Percentiles rank a stretch among this genome's conserved stretches.
phyloP scores from a whole-genome alignment of 2,888 invertebrate species.

The Diarsia rubi region DNA sequence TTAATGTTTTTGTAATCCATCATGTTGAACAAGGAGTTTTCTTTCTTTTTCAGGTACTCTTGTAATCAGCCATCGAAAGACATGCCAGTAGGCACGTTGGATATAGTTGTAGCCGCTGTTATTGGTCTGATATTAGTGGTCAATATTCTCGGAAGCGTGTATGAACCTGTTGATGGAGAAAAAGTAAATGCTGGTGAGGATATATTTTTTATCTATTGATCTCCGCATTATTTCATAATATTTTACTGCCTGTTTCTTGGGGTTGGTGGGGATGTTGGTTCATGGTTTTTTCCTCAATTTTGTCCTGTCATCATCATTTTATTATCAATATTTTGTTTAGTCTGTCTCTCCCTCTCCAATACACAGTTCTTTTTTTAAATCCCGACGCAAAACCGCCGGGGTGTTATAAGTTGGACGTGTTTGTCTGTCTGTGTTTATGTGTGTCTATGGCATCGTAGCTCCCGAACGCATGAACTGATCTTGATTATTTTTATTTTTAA shows the following conservation, averaged over 20 bases:
- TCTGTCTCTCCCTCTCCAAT: not conserved
- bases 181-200: slow-evolving; percentile 11
- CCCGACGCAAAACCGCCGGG: too few species aligned
- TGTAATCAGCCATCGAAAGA: slow-evolving; percentile 26
- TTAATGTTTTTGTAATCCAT: not conserved
- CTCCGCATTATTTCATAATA: not conserved
- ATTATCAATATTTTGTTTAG: not conserved
- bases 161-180: slow-evolving; percentile 5
- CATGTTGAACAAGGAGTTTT: not conserved
- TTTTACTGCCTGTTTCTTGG: not conserved
- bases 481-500: too few species aligned
- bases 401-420: too few species aligned
- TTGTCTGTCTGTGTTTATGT: too few species aligned
- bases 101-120: slow-evolving; percentile 21
- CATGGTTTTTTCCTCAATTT: not conserved
- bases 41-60: not conserved
- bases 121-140: slow-evolving; percentile 26
- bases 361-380: not conserved
- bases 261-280: not conserved
- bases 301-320: too few species aligned
- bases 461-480: too few species aligned
- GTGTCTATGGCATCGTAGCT: too few species aligned
- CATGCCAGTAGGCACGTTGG: slow-evolving; percentile 36
- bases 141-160: slow-evolving; percentile 46
- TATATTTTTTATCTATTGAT: not conserved